Conservation (phyloP, 1,140 invertebrate genomes). For the Coelopa frigida region DNA sequence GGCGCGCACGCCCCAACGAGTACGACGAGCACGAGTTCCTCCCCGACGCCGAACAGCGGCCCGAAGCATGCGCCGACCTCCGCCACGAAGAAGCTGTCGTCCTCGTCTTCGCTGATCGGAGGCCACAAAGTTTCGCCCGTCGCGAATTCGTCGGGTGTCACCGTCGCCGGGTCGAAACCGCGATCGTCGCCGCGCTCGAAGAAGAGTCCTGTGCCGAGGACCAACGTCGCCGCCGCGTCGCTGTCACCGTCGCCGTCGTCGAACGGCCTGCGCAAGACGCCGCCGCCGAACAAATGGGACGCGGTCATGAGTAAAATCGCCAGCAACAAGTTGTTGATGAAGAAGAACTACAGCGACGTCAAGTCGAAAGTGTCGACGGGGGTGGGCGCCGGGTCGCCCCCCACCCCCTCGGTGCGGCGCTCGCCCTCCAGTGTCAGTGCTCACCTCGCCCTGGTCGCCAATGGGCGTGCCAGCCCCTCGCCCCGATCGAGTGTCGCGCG, state of each 20-base stretch:
- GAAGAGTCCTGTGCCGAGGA: too few species aligned
- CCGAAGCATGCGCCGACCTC: too few species aligned
- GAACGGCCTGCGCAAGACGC: conserved; percentile 42
- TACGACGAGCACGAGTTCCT: conserved; percentile 28
- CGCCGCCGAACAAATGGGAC: conserved; percentile 56
- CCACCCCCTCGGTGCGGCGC: conserved; percentile 8
- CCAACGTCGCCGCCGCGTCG: conserved; percentile 2
- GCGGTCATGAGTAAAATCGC: conserved; percentile 75
- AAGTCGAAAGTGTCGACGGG: conserved; percentile 65
- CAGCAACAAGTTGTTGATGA: conserved; percentile 61
- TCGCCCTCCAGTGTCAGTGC: conserved; percentile 12
- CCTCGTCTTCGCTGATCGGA: too few species aligned
- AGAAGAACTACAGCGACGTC: conserved; percentile 68
- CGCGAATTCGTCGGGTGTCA: too few species aligned
- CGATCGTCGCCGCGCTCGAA: too few species aligned
- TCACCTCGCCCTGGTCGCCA: not conserved
- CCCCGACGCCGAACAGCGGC: conserved; percentile 9
- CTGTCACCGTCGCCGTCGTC: conserved; percentile 12
- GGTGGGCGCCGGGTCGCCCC: conserved; percentile 2
- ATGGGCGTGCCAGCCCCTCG: too few species aligned
- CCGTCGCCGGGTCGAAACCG: too few species aligned
- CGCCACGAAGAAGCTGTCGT: too few species aligned
- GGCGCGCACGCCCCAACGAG: conserved; percentile 20
- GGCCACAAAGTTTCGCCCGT: too few species aligned
- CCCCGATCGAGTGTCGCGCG: too few species aligned